Base-by-base conservation (phyloP, 2,113 vertebrate genomes). In the Poicephalus meyeri region DNA sequence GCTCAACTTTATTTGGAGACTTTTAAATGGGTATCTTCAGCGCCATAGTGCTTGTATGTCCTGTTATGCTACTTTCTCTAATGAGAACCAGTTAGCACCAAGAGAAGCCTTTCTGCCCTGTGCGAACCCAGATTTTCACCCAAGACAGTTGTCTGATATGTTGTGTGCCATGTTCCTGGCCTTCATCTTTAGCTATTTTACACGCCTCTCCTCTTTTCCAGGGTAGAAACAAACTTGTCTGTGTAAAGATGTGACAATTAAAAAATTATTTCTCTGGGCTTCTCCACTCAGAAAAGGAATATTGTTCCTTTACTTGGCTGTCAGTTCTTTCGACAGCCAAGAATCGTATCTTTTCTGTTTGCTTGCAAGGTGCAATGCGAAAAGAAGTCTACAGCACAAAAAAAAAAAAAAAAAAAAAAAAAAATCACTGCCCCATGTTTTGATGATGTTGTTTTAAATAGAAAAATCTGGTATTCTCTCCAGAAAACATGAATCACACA, bases 401-500 rank as follows among this genome's bases (percentile, higher is more conserved):
- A 64, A 26, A 58, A 74, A 39, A 58, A 74, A 39, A 6, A 7
- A 19, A 41, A n/a, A 70, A 13, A 7, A 31, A 53, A 42, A 26
- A 44, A 55, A 44, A 64, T 70, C 55, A 52, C 49, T 91, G 68
- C 29, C 77, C 61, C 84, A 9, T 81, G 83, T 92, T 91, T 95
- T 93, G 53, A 35, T 89, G 35, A 47, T 93, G 63, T 39, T 89
- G 33, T 94, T 95, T 70, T 80, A 95, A 92, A 95, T 80, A 97
- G 91, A 85, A 81, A 95, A 95, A 87, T 92, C 73, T 92, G 86
- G n/a, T 93, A 82, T 92, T 86, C 41, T 94, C 77, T 88, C 73
- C 88, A 92, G 77, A 87, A 93, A 86, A 89, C 37, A 89, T 96
- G 93, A 96, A 91, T 96, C 83, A 86, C 78, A 56, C 41, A n/a